phyloP scores from a whole-genome alignment of 2,888 invertebrate species.

The Acleris cristana region DNA sequence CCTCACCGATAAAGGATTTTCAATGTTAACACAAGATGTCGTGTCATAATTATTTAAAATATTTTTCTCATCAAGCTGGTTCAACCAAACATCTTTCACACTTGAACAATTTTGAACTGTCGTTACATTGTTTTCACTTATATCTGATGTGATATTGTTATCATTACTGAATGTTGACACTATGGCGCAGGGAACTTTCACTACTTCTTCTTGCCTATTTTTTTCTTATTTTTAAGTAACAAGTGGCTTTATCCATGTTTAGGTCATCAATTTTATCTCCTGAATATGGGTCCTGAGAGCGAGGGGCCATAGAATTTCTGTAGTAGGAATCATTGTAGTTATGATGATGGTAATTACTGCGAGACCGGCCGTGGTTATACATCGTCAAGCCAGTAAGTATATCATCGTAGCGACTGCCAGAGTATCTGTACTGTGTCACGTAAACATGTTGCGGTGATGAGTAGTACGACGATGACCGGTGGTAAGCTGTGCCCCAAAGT shows the following conservation, averaged over 20 bases:
- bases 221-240: constrained; percentile 23
- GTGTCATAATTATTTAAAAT: constrained; percentile 1
- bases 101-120: constrained; percentile 15
- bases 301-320: constrained; percentile 6
- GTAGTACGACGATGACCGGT: constrained; percentile 25
- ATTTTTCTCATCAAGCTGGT: neutral
- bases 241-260: constrained; percentile 19
- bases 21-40: constrained; percentile 15
- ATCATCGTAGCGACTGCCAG: constrained; percentile 37
- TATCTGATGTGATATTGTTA: neutral
- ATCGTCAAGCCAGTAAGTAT: constrained; percentile 41
- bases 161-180: constrained; percentile 39
- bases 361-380: constrained; percentile 41
- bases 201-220: constrained; percentile 22
- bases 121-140: neutral
- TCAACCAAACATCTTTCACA: neutral
- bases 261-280: neutral
- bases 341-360: constrained; percentile 35
- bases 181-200: constrained; percentile 41
- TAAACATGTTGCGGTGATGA: constrained; percentile 39
- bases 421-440: constrained; percentile 36
- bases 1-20: constrained; percentile 37
- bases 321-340: constrained; percentile 37
- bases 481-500: constrained; percentile 2
- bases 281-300: neutral